Evolutionary conservation across 2,797 vertebrate genomes (phyloP), one percentile per base, ranked within the genome.

Genomic region (Parauchenoglanis ngamensis): DNA sequence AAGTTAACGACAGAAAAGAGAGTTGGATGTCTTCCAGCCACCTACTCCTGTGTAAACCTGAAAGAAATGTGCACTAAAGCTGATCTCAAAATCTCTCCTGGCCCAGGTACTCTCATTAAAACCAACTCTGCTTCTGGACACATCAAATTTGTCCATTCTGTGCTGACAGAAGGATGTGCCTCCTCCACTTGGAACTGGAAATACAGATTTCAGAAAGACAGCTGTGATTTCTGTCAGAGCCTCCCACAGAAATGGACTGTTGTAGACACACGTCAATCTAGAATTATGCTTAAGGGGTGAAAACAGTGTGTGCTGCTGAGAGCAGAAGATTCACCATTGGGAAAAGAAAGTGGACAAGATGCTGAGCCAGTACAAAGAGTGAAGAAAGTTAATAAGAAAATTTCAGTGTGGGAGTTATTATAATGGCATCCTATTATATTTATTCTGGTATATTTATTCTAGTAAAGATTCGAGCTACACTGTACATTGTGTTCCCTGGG

Each of bases 1-100:
- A 94, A 90, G 89, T 89, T 90, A 89, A 92, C 92, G 89, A 87
- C 89, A 91, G 93, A 91, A 91, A 93, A 87, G 90, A 90, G 89
- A 89, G 89, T 85, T 90, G 90, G 82, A 90, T 88, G 72, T 83
- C 46, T 40, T 88, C 70, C 75, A 28, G 7, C 77, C 90, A 85
- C 65, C 82, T 82, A 54, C 59, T 35, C 31, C 84, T 73, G 86
- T 83, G 75, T 68, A 84, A 81, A 21, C 40, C 59, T 13, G 70
- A 13, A 1, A 40, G 6, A 57, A 76, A 70, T 90, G 85, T 86
- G 15, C 63, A 80, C 68, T 75, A 31, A 21, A 44, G 63, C 82
- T 85, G 46, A 61, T 54, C 46, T 40, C 57, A 19, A 72, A 78
- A 76, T 70, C 79, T 84, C 52, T 86, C 44, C 72, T 73, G 57